Conservation (phyloP, 64 coral and sea anemone species). For the Exaiptasia diaphana region DNA sequence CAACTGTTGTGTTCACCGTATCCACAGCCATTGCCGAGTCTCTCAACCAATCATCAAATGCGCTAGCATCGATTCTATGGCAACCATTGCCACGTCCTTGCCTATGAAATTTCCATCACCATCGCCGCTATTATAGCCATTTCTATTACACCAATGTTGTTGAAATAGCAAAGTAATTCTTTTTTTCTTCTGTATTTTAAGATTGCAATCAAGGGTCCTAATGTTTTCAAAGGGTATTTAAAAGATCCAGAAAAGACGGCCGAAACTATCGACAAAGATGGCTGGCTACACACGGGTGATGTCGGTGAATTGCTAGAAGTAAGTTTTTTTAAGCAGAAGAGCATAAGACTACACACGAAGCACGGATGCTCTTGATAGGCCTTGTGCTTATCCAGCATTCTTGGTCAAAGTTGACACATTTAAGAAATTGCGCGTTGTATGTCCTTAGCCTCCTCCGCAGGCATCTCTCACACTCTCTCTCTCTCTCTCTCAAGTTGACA, state of each 20-base stretch:
- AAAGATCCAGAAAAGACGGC: constrained; percentile 79
- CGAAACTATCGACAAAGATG: constrained; percentile 82
- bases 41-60: too few relatives aligned
- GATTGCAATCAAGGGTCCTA: constrained; percentile 85
- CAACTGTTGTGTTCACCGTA: too few relatives aligned
- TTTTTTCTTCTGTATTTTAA: constrained; percentile 5
- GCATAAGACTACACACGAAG: neutral
- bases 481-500: neutral
- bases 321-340: neutral
- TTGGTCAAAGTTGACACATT: too few relatives aligned
- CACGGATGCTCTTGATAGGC: neutral
- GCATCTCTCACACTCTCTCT: neutral
- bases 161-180: too few relatives aligned
- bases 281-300: constrained; percentile 97
- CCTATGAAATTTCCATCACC: too few relatives aligned
- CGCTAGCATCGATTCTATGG: too few relatives aligned
- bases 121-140: too few relatives aligned
- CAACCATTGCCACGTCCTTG: too few relatives aligned
- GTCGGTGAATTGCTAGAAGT: constrained; percentile 84
- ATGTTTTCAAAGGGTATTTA: constrained; percentile 75
- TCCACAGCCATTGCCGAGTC: too few relatives aligned
- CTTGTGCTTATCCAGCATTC: neutral
- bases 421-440: too few relatives aligned
- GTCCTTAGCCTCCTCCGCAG: neutral
- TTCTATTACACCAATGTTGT: too few relatives aligned